Conservation (phyloP, 2,113 vertebrate species). For the Ceuthmochares aereus region DNA sequence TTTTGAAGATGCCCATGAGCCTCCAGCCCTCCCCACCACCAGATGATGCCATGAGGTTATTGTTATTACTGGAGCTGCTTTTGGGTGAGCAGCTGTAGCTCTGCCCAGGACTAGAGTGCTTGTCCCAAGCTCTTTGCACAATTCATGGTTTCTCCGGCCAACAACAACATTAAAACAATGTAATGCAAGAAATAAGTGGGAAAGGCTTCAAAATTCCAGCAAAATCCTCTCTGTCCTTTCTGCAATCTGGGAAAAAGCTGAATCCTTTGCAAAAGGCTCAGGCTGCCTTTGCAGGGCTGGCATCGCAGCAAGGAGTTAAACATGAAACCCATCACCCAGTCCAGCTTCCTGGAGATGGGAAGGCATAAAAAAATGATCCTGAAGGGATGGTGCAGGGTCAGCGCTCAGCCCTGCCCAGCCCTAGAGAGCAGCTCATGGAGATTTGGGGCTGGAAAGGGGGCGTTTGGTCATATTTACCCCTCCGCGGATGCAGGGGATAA, state of each 20-base stretch:
- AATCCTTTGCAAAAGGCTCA: not conserved
- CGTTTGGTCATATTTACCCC: too few species aligned
- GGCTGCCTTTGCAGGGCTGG: not conserved
- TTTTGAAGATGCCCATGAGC: not conserved
- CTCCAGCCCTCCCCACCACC: too few species aligned
- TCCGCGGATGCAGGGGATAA: too few species aligned
- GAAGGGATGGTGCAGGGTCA: not conserved
- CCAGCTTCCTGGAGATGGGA: not conserved
- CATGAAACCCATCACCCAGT: not conserved
- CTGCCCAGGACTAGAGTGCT: not conserved
- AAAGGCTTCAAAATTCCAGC: not conserved
- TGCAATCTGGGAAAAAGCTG: not conserved
- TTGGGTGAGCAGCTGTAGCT: not conserved
- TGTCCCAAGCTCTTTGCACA: not conserved
- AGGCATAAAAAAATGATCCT: not conserved
- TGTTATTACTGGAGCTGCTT: constrained; percentile 10
- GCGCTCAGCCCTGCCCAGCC: not conserved
- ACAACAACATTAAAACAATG: constrained; percentile 31
- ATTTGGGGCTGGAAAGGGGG: not conserved
- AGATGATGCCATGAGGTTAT: not conserved
- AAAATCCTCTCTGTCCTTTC: not conserved
- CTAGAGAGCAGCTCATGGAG: not conserved
- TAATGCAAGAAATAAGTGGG: not conserved
- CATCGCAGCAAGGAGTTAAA: not conserved
- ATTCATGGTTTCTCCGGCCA: not conserved